Conservation (phyloP, 2,797 vertebrate species). For the Holocentrus rufus region DNA sequence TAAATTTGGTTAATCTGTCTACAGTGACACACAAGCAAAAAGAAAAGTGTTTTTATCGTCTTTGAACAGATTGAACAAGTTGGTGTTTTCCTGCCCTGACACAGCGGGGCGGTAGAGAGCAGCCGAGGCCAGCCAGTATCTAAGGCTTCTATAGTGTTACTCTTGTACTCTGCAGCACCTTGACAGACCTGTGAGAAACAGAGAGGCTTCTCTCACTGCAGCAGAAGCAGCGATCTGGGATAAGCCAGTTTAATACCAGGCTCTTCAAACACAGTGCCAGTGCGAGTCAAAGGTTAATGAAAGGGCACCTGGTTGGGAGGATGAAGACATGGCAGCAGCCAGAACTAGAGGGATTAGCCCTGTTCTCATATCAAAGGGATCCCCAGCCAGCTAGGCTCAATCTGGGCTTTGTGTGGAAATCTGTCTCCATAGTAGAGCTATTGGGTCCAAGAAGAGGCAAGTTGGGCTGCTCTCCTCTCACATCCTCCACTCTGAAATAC, state of each 20-base stretch:
- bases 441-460: constrained; percentile 55
- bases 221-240: constrained; percentile 73
- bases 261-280: constrained; percentile 83
- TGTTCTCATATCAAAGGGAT: constrained; percentile 86
- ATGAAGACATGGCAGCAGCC: constrained; percentile 84
- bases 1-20: too few relatives aligned
- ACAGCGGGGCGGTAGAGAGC: constrained; percentile 28
- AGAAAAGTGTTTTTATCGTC: too few relatives aligned
- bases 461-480: constrained; percentile 67
- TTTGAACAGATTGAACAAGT: neutral
- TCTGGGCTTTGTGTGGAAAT: constrained; percentile 80
- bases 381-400: constrained; percentile 76
- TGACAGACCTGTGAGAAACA: constrained; percentile 80
- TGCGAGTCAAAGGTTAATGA: constrained; percentile 87
- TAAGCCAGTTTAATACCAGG: constrained; percentile 82
- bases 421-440: constrained; percentile 76
- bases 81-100: constrained; percentile 3
- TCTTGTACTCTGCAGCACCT: constrained; percentile 65
- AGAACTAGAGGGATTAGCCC: constrained; percentile 82
- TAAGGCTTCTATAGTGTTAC: constrained; percentile 70
- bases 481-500: constrained; percentile 40
- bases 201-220: constrained; percentile 55
- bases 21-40: too few relatives aligned
- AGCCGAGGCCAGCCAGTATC: constrained; percentile 43
- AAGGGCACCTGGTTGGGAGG: constrained; percentile 83